Conservation (phyloP, 92 coral and sea anemone genomes). For the Palythoa caribaeorum region DNA sequence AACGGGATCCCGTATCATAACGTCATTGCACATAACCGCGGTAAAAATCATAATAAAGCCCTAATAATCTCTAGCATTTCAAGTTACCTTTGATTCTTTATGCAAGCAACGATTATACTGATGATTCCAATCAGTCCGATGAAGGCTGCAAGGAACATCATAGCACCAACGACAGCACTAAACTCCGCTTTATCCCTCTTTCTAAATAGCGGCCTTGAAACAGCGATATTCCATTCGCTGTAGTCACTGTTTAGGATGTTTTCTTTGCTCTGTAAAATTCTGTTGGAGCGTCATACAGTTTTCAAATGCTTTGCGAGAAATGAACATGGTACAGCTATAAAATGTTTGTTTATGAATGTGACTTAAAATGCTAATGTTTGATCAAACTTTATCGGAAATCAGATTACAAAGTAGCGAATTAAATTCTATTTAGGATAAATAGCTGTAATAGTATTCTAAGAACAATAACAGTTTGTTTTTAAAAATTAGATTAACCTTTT, state of each 20-base stretch:
- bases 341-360: no score
- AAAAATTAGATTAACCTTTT: no score
- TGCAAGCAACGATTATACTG: constrained; percentile 64
- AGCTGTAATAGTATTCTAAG: no score
- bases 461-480: no score
- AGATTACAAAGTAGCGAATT: no score
- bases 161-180: constrained; percentile 76
- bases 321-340: no score
- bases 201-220: constrained; percentile 9
- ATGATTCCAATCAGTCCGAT: constrained; percentile 77
- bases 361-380: no score
- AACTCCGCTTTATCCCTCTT: constrained; percentile 28
- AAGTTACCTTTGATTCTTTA: constrained; percentile 66
- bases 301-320: not conserved
- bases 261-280: constrained; percentile 46
- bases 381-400: no score
- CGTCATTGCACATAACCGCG: no score
- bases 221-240: constrained; percentile 60
- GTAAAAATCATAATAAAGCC: no score
- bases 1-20: no score
- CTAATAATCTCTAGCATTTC: not conserved
- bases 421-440: no score
- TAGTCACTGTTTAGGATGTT: constrained; percentile 23
- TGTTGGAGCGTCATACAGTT: not conserved
- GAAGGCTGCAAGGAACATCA: constrained; percentile 66